These are phyloP conservation scores for Percina caprodes DNA, from an alignment of 2,113 vertebrate species.

Conservation along the genomic window DNA sequence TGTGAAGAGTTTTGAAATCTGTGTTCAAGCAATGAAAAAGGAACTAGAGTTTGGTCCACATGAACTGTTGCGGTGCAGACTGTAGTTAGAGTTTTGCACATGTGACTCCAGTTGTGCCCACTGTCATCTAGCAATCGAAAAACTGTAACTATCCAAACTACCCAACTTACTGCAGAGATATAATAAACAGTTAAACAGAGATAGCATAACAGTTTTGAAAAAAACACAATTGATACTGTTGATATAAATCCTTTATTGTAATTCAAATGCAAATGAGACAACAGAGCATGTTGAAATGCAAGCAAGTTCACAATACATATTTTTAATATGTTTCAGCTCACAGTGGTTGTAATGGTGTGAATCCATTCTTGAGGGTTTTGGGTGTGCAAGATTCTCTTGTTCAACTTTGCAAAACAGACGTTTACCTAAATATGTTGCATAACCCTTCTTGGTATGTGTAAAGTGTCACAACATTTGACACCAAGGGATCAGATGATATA, in stretches of 20 bases:
- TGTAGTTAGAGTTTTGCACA: too few species aligned
- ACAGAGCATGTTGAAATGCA: conserved; percentile 36
- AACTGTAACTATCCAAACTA: not conserved
- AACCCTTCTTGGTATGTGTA: conserved; percentile 9
- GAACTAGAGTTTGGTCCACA: too few species aligned
- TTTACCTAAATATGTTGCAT: conserved; percentile 25
- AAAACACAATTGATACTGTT: conserved; percentile 6
- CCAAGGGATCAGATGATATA: conserved; percentile 37
- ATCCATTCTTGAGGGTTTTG: conserved; percentile 37
- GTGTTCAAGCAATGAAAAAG: too few species aligned
- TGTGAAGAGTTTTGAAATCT: too few species aligned
- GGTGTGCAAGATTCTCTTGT: conserved; percentile 16
- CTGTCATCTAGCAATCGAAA: too few species aligned
- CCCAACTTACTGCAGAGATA: not conserved
- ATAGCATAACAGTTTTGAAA: not conserved
- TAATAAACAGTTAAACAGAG: not conserved
- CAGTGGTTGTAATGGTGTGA: conserved; percentile 29
- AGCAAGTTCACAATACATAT: conserved; percentile 38
- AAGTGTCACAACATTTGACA: conserved; percentile 41
- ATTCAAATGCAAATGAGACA: conserved; percentile 54
- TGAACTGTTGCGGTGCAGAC: too few species aligned
- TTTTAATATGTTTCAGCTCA: conserved; percentile 47
- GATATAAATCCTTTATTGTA: conserved; percentile 67
- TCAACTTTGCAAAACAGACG: conserved; percentile 7
- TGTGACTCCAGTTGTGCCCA: too few species aligned